Base-by-base conservation (phyloP, 2,888 invertebrate species). In the Sinhomidia bicolor region DNA sequence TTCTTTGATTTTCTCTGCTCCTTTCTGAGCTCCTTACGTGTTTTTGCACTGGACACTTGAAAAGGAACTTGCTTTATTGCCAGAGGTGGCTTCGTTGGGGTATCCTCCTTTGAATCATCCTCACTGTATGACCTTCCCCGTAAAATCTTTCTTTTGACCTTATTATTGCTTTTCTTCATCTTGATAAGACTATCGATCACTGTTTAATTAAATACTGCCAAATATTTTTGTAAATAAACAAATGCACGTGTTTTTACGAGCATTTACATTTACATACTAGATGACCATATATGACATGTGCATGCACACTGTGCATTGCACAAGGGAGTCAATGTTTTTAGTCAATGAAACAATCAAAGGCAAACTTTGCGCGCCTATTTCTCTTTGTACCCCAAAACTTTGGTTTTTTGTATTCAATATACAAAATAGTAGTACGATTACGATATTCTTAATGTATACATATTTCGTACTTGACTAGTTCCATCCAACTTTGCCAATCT, bases 21-120 rank as follows among this genome's bases (percentile, higher is more conserved):
- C 93, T 97, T 97, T 0, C 97, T 95, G n/a, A 95, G 93, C 91
- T 96, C 95, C 94, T 97, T 97, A 26, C 97, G 94, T 0, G 95
- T 94, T 92, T 95, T 94, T 7, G 85, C 85, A 57, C 36, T 44
- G 14, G 85, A 44, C 32, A 76, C 78, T 65, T 5, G 79, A 51
- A 23, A 36, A 1, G 83, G 41, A 7, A 68, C 54, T 7, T 20
- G 20, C 41, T n/a, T 74, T 23, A 12, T 14, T 1, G 17, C 12
- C 74, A 74, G 9, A 0, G 74, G 74, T 0, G 74, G 32, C 29
- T 71, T 83, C 5, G 47, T 65, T 0, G 81, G 65, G 9, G 57
- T 57, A 23, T 80, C 62, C 26, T 17, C 44, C 23, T 74, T 44
- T 12, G 36, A 17, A 41, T 54, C 57, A 5, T 71, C 83, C 12